phyloP scores from a whole-genome alignment of 2,113 vertebrate genomes.

The Amblyornis subalaris region DNA sequence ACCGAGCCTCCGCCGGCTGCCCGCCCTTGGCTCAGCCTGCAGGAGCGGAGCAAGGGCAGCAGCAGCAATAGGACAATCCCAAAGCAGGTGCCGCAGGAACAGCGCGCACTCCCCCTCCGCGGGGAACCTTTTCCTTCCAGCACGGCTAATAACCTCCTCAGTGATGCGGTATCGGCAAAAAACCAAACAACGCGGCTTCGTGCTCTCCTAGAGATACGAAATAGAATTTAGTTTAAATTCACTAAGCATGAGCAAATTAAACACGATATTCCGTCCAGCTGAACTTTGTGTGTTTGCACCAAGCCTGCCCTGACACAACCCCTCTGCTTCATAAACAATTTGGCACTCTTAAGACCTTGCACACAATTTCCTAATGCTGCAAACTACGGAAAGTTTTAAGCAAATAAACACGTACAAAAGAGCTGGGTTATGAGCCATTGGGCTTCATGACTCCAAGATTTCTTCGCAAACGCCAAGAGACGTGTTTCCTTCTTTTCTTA shows the following conservation, averaged over 20 bases:
- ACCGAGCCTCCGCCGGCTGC: not conserved
- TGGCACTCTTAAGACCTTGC: not conserved
- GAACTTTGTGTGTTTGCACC: not conserved
- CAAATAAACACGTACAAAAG: not conserved
- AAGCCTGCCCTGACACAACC: not conserved
- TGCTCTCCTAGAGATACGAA: not conserved
- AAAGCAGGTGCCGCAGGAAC: not conserved
- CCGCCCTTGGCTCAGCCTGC: not conserved
- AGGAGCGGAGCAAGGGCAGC: not conserved
- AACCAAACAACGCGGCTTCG: rapidly evolving
- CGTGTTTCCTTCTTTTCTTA: not conserved
- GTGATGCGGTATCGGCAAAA: not conserved
- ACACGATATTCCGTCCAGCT: not conserved
- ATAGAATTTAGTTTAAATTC: not conserved
- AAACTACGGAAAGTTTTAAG: not conserved
- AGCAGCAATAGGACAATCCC: not conserved
- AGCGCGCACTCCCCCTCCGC: not conserved
- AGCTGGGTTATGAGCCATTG: not conserved
- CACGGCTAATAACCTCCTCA: not conserved
- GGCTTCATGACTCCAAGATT: not conserved
- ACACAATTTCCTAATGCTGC: too few relatives aligned
- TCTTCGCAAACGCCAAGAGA: not conserved
- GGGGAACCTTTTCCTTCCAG: not conserved
- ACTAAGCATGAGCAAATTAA: not conserved
- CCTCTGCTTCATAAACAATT: not conserved